Percentiles rank a stretch among this genome's conserved stretches.
Conservation (phyloP, 2,888 invertebrate genomes). For the Ennomos fuscantarius region DNA sequence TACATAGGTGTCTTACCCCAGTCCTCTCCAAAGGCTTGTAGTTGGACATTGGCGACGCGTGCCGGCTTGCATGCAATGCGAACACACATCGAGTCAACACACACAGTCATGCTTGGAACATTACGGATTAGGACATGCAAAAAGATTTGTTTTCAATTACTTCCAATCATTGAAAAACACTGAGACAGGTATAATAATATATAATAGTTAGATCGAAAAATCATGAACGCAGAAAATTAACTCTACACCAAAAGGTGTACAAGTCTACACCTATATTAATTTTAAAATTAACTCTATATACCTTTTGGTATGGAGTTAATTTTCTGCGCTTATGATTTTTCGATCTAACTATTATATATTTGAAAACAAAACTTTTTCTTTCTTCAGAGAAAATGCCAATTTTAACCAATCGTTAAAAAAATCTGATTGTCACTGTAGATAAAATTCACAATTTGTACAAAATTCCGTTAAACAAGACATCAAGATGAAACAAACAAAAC, state of each 20-base stretch:
- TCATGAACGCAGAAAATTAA: neutral
- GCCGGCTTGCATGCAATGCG: constrained; percentile 76
- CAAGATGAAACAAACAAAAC: neutral
- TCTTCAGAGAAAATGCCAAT: neutral
- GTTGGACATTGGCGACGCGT: constrained; percentile 69
- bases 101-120: constrained; percentile 42
- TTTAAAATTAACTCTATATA: no score
- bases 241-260: no score
- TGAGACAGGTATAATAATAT: neutral
- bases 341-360: neutral
- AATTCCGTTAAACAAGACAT: neutral
- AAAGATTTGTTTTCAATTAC: constrained; percentile 1
- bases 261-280: no score
- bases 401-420: neutral
- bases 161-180: no score
- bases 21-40: constrained; percentile 79
- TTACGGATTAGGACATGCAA: constrained; percentile 15
- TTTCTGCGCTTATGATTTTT: neutral
- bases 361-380: constrained; percentile 28
- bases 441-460: neutral
- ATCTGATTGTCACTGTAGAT: neutral
- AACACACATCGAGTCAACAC: constrained; percentile 50
- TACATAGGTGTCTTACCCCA: constrained; percentile 40
- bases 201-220: neutral
- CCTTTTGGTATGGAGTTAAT: neutral